These are phyloP conservation scores for Ciona savignyi DNA, from an alignment of 23 tunicate species.

Conservation along the genomic window DNA sequence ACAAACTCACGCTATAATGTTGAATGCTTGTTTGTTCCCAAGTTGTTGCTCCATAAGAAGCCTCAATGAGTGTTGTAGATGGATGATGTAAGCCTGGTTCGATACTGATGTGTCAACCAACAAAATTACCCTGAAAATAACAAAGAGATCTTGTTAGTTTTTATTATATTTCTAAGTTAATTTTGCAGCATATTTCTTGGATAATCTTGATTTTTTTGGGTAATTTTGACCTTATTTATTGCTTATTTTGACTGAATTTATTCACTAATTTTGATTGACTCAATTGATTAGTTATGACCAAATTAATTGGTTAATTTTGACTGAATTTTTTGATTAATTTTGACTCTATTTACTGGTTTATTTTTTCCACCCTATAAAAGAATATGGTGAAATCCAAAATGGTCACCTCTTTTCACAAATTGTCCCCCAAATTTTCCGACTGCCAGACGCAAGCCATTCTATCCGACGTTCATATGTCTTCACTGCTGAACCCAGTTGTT, in stretches of 20 bases:
- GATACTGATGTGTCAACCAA: slow-evolving; percentile 76
- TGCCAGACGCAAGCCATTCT: slow-evolving; percentile 83
- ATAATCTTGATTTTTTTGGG: too few relatives aligned
- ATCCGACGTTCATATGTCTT: slow-evolving; percentile 61
- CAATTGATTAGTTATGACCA: background rate
- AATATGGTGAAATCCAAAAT: background rate
- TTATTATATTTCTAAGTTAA: too few relatives aligned
- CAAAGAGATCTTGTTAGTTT: too few relatives aligned
- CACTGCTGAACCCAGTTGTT: slow-evolving; percentile 66
- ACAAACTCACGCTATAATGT: slow-evolving; percentile 72
- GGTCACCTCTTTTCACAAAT: slow-evolving; percentile 71
- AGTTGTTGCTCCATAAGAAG: slow-evolving; percentile 67
- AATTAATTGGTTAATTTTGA: background rate
- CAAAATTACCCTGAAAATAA: slow-evolving; percentile 42
- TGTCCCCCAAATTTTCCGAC: slow-evolving; percentile 93
- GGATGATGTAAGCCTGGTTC: slow-evolving; percentile 70
- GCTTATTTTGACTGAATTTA: too few relatives aligned
- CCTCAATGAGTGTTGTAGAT: slow-evolving; percentile 82
- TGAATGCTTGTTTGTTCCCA: slow-evolving; percentile 90
- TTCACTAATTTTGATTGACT: too few relatives aligned
- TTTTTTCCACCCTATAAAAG: too few relatives aligned
- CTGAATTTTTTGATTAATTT: too few relatives aligned
- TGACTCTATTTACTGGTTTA: too few relatives aligned
- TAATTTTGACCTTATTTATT: too few relatives aligned
- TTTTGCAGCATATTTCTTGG: too few relatives aligned